A percentile compares a stretch with the other conserved stretches of the same genome.
phyloP scores from a whole-genome alignment of 1,140 invertebrate genomes.

The Heliconius congener region DNA sequence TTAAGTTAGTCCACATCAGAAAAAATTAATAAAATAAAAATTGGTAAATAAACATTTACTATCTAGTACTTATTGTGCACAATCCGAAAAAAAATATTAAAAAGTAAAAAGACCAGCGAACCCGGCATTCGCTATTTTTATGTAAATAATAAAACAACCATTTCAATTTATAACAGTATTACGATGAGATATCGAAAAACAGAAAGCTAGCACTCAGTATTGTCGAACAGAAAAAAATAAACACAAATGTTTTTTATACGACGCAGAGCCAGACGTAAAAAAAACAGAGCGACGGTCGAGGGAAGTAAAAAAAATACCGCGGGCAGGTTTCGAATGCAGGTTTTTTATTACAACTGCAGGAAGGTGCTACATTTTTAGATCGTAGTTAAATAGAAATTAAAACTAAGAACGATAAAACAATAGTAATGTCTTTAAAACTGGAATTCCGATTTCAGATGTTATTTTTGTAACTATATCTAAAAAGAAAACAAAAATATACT shows the following conservation, averaged over 20 bases:
- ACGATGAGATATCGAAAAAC: conserved; percentile 37
- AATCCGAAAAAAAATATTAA: not conserved
- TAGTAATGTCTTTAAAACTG: conserved; percentile 25
- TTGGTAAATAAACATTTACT: not conserved
- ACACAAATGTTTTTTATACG: conserved; percentile 69
- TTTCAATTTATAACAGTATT: conserved; percentile 22
- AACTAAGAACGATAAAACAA: conserved; percentile 23
- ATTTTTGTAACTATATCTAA: conserved; percentile 68
- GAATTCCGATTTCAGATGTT: conserved; percentile 51
- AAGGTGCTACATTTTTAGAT: conserved; percentile 41
- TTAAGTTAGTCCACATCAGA: too few species aligned
- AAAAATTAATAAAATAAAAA: not conserved
- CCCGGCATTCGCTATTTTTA: conserved; percentile 22
- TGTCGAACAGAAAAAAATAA: conserved; percentile 59
- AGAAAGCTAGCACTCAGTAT: conserved; percentile 56
- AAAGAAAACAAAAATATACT: conserved; percentile 77
- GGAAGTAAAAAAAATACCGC: conserved; percentile 75
- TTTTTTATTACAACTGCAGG: conserved; percentile 64
- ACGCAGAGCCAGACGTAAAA: conserved; percentile 76
- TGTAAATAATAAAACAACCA: conserved; percentile 26
- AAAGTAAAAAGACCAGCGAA: not conserved
- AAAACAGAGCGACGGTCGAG: conserved; percentile 66
- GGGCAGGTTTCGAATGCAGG: conserved; percentile 75
- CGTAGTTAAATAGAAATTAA: conserved; percentile 14
- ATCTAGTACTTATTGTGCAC: not conserved